Evolutionary conservation across 2,113 vertebrate species (phyloP).

Genomic region (Pelusios castaneus): DNA sequence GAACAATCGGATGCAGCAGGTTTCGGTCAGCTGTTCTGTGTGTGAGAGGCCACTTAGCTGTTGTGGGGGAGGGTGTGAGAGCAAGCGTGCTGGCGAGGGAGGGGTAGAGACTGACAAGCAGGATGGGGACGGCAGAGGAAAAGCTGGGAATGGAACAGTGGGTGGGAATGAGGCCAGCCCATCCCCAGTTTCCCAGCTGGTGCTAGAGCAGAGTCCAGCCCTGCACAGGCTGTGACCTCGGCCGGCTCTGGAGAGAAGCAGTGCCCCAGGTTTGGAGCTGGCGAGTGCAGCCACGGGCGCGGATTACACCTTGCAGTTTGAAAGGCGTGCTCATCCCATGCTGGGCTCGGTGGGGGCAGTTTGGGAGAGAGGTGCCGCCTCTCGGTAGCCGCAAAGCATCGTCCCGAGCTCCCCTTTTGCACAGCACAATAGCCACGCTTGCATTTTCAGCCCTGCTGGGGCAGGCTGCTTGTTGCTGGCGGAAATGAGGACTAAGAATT

Average conservation of each 20-base stretch:
- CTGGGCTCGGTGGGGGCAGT: neutral
- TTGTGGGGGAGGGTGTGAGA: too few relatives aligned
- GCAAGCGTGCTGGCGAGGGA: neutral
- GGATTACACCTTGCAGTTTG: neutral
- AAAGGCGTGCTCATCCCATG: neutral
- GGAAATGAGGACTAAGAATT: neutral
- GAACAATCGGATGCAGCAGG: neutral
- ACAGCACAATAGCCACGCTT: fast-evolving
- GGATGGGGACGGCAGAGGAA: neutral
- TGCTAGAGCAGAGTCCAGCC: neutral
- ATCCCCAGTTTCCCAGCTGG: neutral
- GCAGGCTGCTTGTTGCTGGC: neutral
- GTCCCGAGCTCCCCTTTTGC: fast-evolving
- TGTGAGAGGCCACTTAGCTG: neutral
- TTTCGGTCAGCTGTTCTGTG: neutral
- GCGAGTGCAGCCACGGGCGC: neutral
- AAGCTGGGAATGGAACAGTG: neutral
- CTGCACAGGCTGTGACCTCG: neutral
- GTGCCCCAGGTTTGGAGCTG: neutral
- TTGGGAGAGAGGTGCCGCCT: neutral
- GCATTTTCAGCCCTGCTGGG: neutral
- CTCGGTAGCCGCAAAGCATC: neutral
- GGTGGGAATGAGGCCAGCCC: neutral
- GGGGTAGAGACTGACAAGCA: neutral
- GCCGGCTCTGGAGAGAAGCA: neutral